phyloP scores from a whole-genome alignment of 2,888 invertebrate species.

The Cryptophagus acutangulus region DNA sequence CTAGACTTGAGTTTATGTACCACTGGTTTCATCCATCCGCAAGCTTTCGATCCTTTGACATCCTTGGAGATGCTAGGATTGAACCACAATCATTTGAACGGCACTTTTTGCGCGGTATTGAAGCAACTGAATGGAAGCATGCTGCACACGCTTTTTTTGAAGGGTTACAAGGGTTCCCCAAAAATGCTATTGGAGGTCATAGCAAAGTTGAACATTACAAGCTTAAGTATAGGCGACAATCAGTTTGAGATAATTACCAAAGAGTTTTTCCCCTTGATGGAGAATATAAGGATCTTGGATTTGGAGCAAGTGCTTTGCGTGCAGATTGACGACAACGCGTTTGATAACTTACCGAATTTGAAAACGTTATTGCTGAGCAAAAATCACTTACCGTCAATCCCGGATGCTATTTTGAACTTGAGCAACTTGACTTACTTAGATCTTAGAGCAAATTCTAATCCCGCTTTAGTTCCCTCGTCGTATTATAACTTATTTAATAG shows the following conservation, averaged over 20 bases:
- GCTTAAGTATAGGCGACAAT: conserved; percentile 51
- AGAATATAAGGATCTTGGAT: conserved; percentile 53
- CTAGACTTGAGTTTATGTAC: conserved; percentile 53
- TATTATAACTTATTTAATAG: conserved; percentile 52
- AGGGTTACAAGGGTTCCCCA: conserved; percentile 53
- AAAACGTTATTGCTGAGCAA: conserved; percentile 51
- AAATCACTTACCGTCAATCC: conserved; percentile 53
- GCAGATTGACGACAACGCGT: conserved; percentile 49
- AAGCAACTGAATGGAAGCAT: conserved; percentile 51
- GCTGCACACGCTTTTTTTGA: conserved; percentile 52
- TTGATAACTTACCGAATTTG: conserved; percentile 52
- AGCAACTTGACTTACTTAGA: conserved; percentile 50
- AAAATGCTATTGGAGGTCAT: conserved; percentile 50
- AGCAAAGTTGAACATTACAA: conserved; percentile 50
- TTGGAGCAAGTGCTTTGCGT: conserved; percentile 52
- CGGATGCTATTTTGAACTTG: conserved; percentile 50
- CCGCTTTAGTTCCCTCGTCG: conserved; percentile 42
- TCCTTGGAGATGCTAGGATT: conserved; percentile 49
- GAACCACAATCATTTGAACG: conserved; percentile 53
- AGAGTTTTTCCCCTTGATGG: conserved; percentile 54
- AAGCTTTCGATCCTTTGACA: conserved; percentile 50
- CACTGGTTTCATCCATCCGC: conserved; percentile 52
- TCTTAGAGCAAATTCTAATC: conserved; percentile 52
- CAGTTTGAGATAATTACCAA: conserved; percentile 54
- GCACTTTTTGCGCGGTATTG: conserved; percentile 46